Percentiles rank a stretch among this genome's conserved stretches.
phyloP scores from a whole-genome alignment of 2,113 vertebrate species.

The Pollachius pollachius region DNA sequence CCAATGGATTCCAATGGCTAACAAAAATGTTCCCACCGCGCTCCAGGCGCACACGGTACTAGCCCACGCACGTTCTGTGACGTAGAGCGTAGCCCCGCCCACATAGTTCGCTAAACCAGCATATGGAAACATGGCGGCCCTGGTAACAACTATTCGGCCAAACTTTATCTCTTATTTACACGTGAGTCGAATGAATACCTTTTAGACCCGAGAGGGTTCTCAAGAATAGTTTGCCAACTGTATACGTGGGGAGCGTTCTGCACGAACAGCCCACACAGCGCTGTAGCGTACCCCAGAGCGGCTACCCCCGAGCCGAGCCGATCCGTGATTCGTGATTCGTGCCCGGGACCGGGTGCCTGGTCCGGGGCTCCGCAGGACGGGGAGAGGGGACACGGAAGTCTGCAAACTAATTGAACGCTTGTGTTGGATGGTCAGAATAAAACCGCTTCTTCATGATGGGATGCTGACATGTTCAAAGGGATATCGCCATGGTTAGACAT shows the following conservation, averaged over 20 bases:
- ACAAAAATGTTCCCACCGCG: neutral
- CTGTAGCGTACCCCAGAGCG: constrained; percentile 31
- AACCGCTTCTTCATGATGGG: constrained; percentile 2
- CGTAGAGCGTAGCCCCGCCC: constrained; percentile 68
- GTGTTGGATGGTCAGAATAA: constrained; percentile 16
- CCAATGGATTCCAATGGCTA: too few relatives aligned
- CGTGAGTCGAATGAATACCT: constrained; percentile 47
- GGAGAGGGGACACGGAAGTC: constrained; percentile 67
- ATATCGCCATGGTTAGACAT: too few relatives aligned
- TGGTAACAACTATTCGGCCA: constrained; percentile 55
- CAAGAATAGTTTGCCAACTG: constrained; percentile 35
- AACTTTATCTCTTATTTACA: constrained; percentile 58
- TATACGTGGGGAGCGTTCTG: constrained; percentile 14
- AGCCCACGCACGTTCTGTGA: constrained; percentile 66
- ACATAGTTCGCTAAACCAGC: constrained; percentile 71
- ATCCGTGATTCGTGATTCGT: constrained; percentile 20
- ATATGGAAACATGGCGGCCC: constrained; percentile 78
- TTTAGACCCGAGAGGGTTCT: constrained; percentile 14
- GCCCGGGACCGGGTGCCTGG: constrained; percentile 53
- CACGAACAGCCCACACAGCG: constrained; percentile 29
- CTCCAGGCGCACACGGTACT: constrained; percentile 18
- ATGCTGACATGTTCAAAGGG: constrained; percentile 19
- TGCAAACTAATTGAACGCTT: constrained; percentile 33
- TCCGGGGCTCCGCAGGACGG: constrained; percentile 55
- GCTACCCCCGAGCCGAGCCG: neutral